These are phyloP conservation scores for Platichthys stellatus DNA, from an alignment of 2,113 vertebrate genomes.

Conservation along the genomic window DNA sequence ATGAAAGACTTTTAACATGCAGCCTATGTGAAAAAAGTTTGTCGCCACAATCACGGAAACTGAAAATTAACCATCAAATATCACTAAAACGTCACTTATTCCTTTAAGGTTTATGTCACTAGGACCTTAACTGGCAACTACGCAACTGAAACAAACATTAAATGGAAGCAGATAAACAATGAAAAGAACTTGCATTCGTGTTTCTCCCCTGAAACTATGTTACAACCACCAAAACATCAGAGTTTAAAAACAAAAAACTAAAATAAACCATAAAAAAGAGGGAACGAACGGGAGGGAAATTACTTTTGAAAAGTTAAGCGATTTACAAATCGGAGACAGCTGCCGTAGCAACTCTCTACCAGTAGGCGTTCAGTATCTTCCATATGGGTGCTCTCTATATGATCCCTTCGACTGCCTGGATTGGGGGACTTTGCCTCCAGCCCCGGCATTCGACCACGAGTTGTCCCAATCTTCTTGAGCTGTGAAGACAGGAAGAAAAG, in stretches of 20 bases:
- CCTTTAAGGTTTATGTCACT: conserved; percentile 57
- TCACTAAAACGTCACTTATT: conserved; percentile 60
- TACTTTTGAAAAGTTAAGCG: conserved; percentile 96
- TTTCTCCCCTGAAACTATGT: conserved; percentile 42
- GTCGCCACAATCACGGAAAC: conserved; percentile 73
- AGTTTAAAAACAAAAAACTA: conserved; percentile 56
- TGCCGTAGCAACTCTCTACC: conserved; percentile 87
- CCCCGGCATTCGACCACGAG: conserved; percentile 82
- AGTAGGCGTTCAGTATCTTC: conserved; percentile 90
- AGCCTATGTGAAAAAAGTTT: conserved; percentile 63
- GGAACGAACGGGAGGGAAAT: conserved; percentile 81
- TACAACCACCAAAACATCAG: conserved; percentile 65
- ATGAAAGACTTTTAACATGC: conserved; percentile 67
- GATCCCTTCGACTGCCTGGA: conserved; percentile 88
- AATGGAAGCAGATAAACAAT: conserved; percentile 65
- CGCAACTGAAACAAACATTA: conserved; percentile 63
- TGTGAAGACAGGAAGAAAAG: conserved; percentile 50
- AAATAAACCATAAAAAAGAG: conserved; percentile 65
- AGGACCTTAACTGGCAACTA: conserved; percentile 57
- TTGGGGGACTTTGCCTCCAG: conserved; percentile 85
- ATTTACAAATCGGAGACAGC: conserved; percentile 91
- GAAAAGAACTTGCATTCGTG: conserved; percentile 38
- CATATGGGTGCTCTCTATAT: conserved; percentile 94
- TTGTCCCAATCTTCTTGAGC: conserved; percentile 96
- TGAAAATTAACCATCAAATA: conserved; percentile 64